Percentiles rank a stretch among this genome's conserved stretches.
Conservation (phyloP, 2,113 vertebrate genomes). For the Triplophysa dalaica region DNA sequence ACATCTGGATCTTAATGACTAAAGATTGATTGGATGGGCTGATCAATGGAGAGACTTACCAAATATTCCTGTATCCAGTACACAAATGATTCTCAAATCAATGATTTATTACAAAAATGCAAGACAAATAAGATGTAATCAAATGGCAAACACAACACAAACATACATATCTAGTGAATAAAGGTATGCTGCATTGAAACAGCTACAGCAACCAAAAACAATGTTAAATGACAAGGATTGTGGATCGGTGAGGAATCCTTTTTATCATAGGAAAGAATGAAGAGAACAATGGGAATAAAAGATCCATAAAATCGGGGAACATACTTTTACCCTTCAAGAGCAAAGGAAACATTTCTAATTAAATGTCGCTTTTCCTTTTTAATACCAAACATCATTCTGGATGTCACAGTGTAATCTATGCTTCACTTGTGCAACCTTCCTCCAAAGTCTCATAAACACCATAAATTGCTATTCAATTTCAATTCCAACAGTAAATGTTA, state of each 20-base stretch:
- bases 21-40: not conserved
- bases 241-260: constrained; percentile 19
- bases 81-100: constrained; percentile 51
- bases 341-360: constrained; percentile 28
- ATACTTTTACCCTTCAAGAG: constrained; percentile 32
- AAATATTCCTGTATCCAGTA: not conserved
- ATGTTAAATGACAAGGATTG: constrained; percentile 24
- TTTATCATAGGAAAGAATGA: constrained; percentile 25
- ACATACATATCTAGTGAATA: constrained; percentile 58
- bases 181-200: constrained; percentile 54
- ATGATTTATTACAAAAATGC: constrained; percentile 76
- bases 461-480: constrained; percentile 57
- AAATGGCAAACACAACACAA: constrained; percentile 75
- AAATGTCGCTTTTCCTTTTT: constrained; percentile 20
- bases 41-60: not conserved
- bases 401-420: constrained; percentile 25
- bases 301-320: constrained; percentile 15
- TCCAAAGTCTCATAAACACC: constrained; percentile 25
- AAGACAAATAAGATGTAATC: constrained; percentile 70
- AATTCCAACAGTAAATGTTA: constrained; percentile 57
- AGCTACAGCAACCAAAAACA: constrained; percentile 45
- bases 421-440: constrained; percentile 18
- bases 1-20: not conserved
- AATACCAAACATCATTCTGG: constrained; percentile 15
- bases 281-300: constrained; percentile 34